A percentile compares a stretch with the other conserved stretches of the same genome.
These are phyloP conservation scores for Amitus sp. DNA, from an alignment of 2,888 invertebrate species.

Conservation along the genomic window DNA sequence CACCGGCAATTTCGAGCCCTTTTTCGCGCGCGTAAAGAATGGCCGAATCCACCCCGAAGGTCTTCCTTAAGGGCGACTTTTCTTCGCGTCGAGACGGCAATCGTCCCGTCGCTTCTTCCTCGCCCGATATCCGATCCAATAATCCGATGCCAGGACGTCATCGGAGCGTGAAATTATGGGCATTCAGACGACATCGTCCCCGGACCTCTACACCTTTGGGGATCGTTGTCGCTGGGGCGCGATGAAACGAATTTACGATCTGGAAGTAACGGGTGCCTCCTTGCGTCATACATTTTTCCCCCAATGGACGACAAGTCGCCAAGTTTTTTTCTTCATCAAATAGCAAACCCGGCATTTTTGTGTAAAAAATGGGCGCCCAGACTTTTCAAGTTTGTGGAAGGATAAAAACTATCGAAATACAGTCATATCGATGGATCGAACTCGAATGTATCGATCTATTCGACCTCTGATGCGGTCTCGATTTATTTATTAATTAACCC, in stretches of 20 bases:
- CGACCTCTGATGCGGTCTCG: no score
- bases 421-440: no score
- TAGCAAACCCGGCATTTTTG: constrained; percentile 78
- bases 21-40: no score
- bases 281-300: constrained; percentile 5
- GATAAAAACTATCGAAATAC: no score
- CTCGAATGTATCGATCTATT: no score
- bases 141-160: constrained; percentile 55
- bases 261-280: constrained; percentile 25
- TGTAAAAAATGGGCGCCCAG: no score
- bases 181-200: constrained; percentile 48
- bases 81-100: constrained; percentile 11
- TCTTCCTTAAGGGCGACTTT: background rate
- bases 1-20: no score
- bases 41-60: background rate
- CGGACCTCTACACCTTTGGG: constrained; percentile 43
- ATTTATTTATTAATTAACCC: no score
- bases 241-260: constrained; percentile 36
- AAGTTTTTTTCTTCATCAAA: constrained; percentile 72
- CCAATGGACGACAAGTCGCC: constrained; percentile 65
- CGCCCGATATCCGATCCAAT: constrained; percentile 55
- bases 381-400: no score
- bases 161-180: constrained; percentile 57
- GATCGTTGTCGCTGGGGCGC: constrained; percentile 15
- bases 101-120: constrained; percentile 37